These are phyloP conservation scores for Lepidochitona cinerea DNA, from an alignment of 2,888 invertebrate genomes.

Conservation along the genomic window DNA sequence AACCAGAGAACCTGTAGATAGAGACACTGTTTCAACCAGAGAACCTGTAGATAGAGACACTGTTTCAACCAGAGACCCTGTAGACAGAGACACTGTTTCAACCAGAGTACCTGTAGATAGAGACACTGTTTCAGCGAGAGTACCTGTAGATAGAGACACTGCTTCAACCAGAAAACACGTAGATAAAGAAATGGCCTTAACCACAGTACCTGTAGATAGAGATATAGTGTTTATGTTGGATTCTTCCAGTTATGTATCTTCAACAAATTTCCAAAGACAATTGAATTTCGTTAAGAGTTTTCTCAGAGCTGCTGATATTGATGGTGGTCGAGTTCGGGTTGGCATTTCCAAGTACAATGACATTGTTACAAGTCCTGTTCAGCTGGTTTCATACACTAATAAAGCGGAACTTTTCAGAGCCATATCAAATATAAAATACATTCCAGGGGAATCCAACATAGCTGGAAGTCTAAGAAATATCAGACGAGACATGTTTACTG, in stretches of 20 bases:
- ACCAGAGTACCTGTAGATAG: background rate
- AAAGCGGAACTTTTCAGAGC: conserved; percentile 12
- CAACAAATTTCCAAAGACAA: background rate
- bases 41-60: background rate
- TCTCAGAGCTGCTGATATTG: background rate
- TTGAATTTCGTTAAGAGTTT: background rate
- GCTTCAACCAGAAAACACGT: background rate
- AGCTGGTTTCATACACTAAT: conserved; percentile 25
- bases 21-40: background rate
- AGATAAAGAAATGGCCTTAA: background rate
- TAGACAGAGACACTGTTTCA: background rate
- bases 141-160: background rate
- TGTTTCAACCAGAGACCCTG: background rate
- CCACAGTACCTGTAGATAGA: background rate
- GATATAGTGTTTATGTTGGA: background rate
- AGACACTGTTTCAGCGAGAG: background rate
- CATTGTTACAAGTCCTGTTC: conserved; percentile 21
- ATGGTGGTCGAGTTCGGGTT: background rate
- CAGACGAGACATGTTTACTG: background rate
- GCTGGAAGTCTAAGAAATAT: background rate
- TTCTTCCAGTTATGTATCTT: background rate
- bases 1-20: background rate
- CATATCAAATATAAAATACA: background rate
- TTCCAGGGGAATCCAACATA: background rate
- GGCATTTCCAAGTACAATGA: conserved; percentile 20